Percentiles rank a stretch among this genome's conserved stretches.
Evolutionary conservation across 2,113 vertebrate species (phyloP).

Genomic region (Zosterops lateralis): DNA sequence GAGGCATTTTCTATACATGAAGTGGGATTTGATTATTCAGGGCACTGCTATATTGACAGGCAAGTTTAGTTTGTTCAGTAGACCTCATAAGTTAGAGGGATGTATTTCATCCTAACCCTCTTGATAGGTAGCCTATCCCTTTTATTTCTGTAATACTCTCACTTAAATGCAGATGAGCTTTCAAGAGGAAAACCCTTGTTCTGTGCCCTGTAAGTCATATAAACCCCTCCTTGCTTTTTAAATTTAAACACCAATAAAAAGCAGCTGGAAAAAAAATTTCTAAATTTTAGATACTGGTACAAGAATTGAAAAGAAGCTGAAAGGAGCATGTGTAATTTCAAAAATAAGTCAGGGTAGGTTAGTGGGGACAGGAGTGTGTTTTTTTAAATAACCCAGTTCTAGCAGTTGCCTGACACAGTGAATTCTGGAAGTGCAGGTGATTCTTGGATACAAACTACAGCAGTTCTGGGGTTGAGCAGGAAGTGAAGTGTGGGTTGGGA

Average conservation of each 20-base stretch:
- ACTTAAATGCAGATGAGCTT: background rate
- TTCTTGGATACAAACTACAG: background rate
- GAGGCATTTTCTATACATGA: background rate
- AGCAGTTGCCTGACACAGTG: background rate
- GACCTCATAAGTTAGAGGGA: fast-evolving
- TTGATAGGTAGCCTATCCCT: background rate
- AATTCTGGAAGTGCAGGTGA: background rate
- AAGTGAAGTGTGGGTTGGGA: background rate
- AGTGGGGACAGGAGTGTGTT: background rate
- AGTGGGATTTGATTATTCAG: background rate
- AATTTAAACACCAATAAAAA: background rate
- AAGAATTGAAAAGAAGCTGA: background rate
- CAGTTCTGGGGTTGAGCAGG: background rate
- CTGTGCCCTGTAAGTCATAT: background rate
- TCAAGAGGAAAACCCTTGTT: background rate
- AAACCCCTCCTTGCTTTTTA: background rate
- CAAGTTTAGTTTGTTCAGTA: background rate
- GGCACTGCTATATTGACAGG: background rate
- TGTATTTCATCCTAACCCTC: background rate
- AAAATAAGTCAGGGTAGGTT: background rate
- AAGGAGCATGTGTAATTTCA: background rate
- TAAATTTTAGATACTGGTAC: background rate
- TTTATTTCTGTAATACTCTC: background rate
- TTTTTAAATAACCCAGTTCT: background rate
- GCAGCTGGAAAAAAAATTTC: background rate